Base-by-base conservation (phyloP, 2,888 invertebrate genomes). In the Trachelus iudaicus region DNA sequence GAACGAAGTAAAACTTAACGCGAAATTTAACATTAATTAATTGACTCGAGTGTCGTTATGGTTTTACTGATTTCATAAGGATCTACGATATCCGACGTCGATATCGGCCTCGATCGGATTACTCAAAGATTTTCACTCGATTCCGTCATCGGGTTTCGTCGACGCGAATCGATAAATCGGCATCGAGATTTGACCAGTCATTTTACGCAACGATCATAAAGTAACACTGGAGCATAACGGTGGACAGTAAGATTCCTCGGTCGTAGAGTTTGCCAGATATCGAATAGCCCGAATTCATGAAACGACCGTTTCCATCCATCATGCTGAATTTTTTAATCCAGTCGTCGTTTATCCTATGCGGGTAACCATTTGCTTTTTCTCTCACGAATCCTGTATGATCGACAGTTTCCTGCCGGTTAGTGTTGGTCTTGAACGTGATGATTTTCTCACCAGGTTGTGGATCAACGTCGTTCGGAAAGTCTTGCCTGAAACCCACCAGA, bases 311-410 rank as follows among this genome's bases (percentile, higher is more conserved):
- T 11, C 75, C 78, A 56, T 75, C 75, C 69, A 77, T 69, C 35
- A 75, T 75, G 56, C 75, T 73, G 69, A 78, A 78, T 31, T 73
- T 78, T 4, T 34, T 56, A 34, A 75, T 73, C 78, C 78, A 78
- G 1, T 78, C 75, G 11, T 78, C 78, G 75, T 75, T 73, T 15
- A 71, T 69, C 68, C 78, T 31, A 9, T 73, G 23, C 13, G 78
- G 78, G 75, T 78, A 78, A 12, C 77, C 77, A 71, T 77, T 77
- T 9, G 40, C 71, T 9, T 77, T 77, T 34, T 77, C 77, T 23
- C 71, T 34, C 11, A 77, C 69, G 34, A 77, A 77, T 69, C 77
- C 77, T 9, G 69, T 75, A 69, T 75, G 75, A 15, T 77, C 77
- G 11, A 77, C 77, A 11, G 34, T 33, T 37, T 77, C 77, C 11